These are phyloP conservation scores for Macropodus opercularis DNA, from an alignment of 2,797 vertebrate species.

Conservation along the genomic window DNA sequence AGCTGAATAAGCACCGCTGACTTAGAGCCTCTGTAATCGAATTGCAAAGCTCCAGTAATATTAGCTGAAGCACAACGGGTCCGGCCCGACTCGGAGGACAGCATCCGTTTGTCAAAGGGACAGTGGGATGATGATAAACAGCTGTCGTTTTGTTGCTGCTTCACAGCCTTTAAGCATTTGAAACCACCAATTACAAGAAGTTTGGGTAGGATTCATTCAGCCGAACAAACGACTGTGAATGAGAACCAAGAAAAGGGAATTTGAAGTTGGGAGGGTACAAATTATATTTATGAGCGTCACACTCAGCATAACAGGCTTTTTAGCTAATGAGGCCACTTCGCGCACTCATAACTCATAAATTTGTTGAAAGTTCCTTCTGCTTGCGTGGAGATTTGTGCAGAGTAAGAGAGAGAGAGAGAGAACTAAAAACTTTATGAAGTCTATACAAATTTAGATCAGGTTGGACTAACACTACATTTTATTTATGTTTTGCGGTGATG, in stretches of 20 bases:
- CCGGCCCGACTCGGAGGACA: not conserved
- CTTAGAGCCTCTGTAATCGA: constrained; percentile 54
- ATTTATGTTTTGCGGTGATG: too few relatives aligned
- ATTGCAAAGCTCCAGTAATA: constrained; percentile 53
- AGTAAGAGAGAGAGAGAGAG: too few relatives aligned
- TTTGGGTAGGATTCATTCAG: constrained; percentile 3
- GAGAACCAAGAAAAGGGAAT: not conserved
- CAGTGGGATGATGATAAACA: not conserved
- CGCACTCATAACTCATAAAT: constrained; percentile 64
- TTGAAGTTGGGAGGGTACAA: not conserved
- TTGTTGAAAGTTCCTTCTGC: constrained; percentile 36
- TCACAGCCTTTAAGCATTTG: not conserved
- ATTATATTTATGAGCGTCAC: constrained; percentile 64
- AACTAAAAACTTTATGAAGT: too few relatives aligned
- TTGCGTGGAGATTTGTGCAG: constrained; percentile 15
- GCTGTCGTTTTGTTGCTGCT: constrained; percentile 1
- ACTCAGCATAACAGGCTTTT: constrained; percentile 70
- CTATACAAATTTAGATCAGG: not conserved
- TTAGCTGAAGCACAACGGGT: constrained; percentile 16
- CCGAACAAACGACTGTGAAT: not conserved
- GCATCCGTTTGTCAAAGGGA: constrained; percentile 19
- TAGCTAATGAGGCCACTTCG: constrained; percentile 71
- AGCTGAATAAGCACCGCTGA: constrained; percentile 63
- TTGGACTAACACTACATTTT: not conserved
- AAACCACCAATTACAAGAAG: not conserved